Conservation (phyloP, 2,797 vertebrate species). For the Aplochiton taeniatus region DNA sequence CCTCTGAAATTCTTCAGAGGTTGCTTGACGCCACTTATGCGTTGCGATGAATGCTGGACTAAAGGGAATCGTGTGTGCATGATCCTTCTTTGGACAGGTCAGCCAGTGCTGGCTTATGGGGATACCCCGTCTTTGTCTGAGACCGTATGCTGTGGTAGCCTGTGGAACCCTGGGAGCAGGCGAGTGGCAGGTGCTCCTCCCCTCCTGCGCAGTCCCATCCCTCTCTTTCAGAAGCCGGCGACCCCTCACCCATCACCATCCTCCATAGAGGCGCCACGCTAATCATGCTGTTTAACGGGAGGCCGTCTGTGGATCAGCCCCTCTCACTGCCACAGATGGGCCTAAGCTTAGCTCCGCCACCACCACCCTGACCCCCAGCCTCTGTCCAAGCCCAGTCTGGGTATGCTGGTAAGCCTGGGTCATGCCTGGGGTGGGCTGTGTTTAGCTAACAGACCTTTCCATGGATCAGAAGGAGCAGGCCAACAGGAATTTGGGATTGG, state of each 20-base stretch:
- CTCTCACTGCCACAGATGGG: constrained; percentile 26
- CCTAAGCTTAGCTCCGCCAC: constrained; percentile 33
- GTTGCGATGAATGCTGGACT: constrained; percentile 1
- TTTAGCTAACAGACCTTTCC: constrained; percentile 8
- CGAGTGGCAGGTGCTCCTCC: constrained; percentile 44
- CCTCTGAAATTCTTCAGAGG: not conserved
- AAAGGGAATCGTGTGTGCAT: not conserved
- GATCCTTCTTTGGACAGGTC: constrained; percentile 19
- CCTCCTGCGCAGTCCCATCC: constrained; percentile 29
- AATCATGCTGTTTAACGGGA: constrained; percentile 52
- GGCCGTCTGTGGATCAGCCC: constrained; percentile 33
- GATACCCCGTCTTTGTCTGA: constrained; percentile 4
- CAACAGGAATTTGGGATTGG: no score
- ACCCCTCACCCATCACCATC: constrained; percentile 35
- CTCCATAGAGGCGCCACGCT: constrained; percentile 49
- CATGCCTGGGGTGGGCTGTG: constrained; percentile 5
- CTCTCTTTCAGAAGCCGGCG: constrained; percentile 41
- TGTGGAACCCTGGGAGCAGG: not conserved
- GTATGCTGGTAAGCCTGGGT: constrained; percentile 10
- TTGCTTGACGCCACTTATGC: constrained; percentile 9
- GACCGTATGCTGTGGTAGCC: not conserved
- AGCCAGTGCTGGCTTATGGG: constrained; percentile 19
- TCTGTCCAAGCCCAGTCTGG: constrained; percentile 5
- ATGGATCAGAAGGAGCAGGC: not conserved
- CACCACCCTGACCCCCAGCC: constrained; percentile 38